Evolutionary conservation across 1,140 invertebrate species (phyloP).

Genomic region (Drosophila repletoides): DNA sequence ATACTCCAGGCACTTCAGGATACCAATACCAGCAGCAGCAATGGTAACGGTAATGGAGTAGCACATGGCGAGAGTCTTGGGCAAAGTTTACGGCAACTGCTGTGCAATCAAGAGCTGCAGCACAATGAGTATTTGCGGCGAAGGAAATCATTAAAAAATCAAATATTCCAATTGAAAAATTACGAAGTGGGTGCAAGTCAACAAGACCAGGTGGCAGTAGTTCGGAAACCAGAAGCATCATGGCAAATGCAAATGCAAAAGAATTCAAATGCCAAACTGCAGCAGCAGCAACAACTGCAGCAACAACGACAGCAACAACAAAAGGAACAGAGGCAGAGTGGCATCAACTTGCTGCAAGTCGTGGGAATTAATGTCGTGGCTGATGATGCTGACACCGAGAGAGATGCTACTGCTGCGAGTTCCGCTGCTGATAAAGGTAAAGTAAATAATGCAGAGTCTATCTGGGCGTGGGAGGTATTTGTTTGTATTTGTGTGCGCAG

Average conservation of each 20-base stretch:
- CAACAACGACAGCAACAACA: slow-evolving; percentile 38
- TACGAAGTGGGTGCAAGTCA: slow-evolving; percentile 71
- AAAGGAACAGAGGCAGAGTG: slow-evolving; percentile 30
- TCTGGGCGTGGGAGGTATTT: slow-evolving; percentile 12
- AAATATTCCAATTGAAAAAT: slow-evolving; percentile 82
- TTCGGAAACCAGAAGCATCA: slow-evolving; percentile 4
- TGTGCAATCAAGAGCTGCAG: slow-evolving; percentile 82
- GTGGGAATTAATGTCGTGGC: slow-evolving; percentile 69
- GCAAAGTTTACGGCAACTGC: slow-evolving; percentile 83
- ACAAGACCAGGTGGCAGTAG: slow-evolving; percentile 30
- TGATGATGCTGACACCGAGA: slow-evolving; percentile 62
- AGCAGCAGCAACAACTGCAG: slow-evolving; percentile 50
- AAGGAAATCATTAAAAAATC: slow-evolving; percentile 83
- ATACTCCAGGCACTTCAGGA: slow-evolving; percentile 84
- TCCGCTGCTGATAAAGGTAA: slow-evolving; percentile 77
- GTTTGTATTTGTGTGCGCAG: slow-evolving; percentile 30
- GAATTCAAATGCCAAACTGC: no score
- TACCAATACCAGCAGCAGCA: slow-evolving; percentile 64
- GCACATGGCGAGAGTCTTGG: slow-evolving; percentile 33
- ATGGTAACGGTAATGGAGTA: slow-evolving; percentile 29
- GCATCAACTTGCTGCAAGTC: slow-evolving; percentile 54
- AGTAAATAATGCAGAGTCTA: slow-evolving; percentile 69
- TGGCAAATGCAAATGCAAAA: slow-evolving; percentile 44
- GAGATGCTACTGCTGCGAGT: slow-evolving; percentile 45
- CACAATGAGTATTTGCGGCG: slow-evolving; percentile 81